Evolutionary conservation across 2,797 vertebrate genomes (phyloP), one percentile per base, ranked within the genome.

Genomic region (Chrosomus eos): DNA sequence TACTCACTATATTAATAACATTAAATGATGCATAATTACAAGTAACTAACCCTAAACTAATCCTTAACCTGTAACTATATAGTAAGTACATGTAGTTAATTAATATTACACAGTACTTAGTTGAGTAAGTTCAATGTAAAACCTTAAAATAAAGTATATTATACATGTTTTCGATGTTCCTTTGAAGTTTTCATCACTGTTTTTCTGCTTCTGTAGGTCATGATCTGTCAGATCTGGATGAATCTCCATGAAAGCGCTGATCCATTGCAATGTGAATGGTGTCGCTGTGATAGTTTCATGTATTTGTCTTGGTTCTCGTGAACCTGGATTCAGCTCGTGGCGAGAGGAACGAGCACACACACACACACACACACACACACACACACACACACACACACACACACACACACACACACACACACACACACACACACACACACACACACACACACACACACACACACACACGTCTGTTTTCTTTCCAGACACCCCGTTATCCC

Each of bases 221-320:
- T 96, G 94, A 96, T 92, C 82, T 73, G 84, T 88, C 90, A 66
- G 82, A 87, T 87, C 87, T 90, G 70, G 88, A 88, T 76, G 88
- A 91, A 82, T 90, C 88, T 92, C 81, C 77, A 64, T 81, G 38
- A 28, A 90, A 88, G 89, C 87, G 79, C 90, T 91, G 88, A 92
- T 93, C 91, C 89, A 93, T 91, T 91, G 88, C 92, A 94, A 93
- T 94, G 93, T 94, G 94, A 95, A 95, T 92, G 92, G 91, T 84
- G 87, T 89, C 70, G 13, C 51, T 26, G 26, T 53, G 71, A 70
- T 60, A n/a, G 66, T 67, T 80, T 14, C 89, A 78, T 91, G 80
- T 76, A 88, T 86, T 88, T 87, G 66, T 90, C 87, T 80, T 66
- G 90, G 80, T 90, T 84, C 38, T 75, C 79, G 75, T 82, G 90